phyloP scores from a whole-genome alignment of 2,113 vertebrate genomes.

The Prochilodus magdalenae region DNA sequence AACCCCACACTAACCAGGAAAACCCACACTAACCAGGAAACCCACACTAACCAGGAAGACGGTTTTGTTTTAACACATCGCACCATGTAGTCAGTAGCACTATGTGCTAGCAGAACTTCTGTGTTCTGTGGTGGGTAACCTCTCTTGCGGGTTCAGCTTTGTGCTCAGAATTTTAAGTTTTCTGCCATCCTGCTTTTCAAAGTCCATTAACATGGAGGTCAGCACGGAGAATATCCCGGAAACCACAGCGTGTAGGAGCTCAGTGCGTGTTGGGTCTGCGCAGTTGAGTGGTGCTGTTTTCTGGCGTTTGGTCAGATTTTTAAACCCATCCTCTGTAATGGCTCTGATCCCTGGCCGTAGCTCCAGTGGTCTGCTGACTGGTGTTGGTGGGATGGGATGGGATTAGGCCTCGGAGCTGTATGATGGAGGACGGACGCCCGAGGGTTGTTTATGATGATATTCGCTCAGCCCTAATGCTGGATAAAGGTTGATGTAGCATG shows the following conservation, averaged over 20 bases:
- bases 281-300: constrained; percentile 16
- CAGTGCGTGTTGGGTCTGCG: not conserved
- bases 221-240: not conserved
- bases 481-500: constrained; percentile 10
- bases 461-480: constrained; percentile 14
- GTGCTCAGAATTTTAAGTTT: not conserved
- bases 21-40: no score
- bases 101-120: not conserved
- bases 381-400: constrained; percentile 13
- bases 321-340: not conserved
- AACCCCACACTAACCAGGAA: no score
- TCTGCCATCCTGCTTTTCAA: not conserved
- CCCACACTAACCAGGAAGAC: no score
- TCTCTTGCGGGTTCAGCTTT: not conserved
- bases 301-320: not conserved
- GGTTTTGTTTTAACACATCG: no score
- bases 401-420: constrained; percentile 10
- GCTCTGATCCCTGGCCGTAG: constrained; percentile 39
- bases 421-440: not conserved
- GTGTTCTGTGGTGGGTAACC: not conserved
- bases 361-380: constrained; percentile 24
- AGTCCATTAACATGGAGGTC: not conserved
- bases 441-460: constrained; percentile 17
- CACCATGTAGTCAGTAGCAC: not conserved
- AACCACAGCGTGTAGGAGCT: not conserved